Conservation (phyloP, 2,888 invertebrate species). For the Apotomis capreana region DNA sequence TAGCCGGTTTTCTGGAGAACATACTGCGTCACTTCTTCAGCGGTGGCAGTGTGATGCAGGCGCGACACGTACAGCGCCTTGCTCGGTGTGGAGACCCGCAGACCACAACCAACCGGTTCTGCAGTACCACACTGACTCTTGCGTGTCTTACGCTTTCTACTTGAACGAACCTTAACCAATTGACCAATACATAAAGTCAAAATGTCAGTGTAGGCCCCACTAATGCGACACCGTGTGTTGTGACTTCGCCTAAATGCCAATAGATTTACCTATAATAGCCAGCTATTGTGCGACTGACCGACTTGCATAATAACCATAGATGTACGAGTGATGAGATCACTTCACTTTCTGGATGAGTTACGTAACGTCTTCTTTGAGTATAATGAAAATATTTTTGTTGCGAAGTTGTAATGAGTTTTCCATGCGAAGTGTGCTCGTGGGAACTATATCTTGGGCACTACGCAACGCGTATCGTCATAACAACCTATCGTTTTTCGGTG, state of each 20-base stretch:
- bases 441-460: not conserved
- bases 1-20: too few species aligned
- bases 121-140: too few species aligned
- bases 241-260: conserved; percentile 62
- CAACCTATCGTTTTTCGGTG: too few species aligned
- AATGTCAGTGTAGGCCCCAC: conserved; percentile 58
- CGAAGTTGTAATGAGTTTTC: not conserved
- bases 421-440: not conserved
- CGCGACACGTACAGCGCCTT: too few species aligned
- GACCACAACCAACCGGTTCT: too few species aligned
- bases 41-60: too few species aligned
- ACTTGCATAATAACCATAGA: conserved; percentile 55
- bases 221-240: conserved; percentile 58
- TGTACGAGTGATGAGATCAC: conserved; percentile 38
- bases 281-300: conserved; percentile 55
- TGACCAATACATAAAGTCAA: conserved; percentile 63
- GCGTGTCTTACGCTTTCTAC: too few species aligned
- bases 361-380: conserved; percentile 15
- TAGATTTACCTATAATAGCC: conserved; percentile 58
- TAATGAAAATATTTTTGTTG: conserved; percentile 29
- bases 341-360: conserved; percentile 42
- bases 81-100: too few species aligned
- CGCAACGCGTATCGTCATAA: too few species aligned
- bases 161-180: conserved; percentile 50
- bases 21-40: too few species aligned